Evolutionary conservation across 2,888 invertebrate species (phyloP).

Genomic region (Machimus rusticus): DNA sequence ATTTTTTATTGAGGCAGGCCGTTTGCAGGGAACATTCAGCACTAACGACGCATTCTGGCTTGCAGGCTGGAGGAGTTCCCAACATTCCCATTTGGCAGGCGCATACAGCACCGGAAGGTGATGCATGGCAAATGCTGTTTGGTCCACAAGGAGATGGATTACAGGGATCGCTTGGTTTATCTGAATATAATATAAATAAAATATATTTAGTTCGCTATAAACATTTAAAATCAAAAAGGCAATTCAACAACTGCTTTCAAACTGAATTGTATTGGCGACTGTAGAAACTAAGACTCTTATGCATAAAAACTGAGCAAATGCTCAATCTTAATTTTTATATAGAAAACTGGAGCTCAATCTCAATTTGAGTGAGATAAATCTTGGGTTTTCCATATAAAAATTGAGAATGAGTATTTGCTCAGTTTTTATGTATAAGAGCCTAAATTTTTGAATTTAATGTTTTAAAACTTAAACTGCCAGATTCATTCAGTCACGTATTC

Average conservation of each 20-base stretch:
- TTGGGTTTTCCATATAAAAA: too few species aligned
- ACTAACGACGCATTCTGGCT: conserved; percentile 81
- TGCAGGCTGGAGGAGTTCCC: conserved; percentile 77
- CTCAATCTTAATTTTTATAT: too few species aligned
- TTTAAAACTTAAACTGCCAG: too few species aligned
- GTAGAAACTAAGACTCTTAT: too few species aligned
- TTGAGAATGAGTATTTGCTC: too few species aligned
- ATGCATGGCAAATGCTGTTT: conserved; percentile 74
- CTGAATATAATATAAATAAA: not conserved
- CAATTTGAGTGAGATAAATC: too few species aligned
- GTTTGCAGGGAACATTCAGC: conserved; percentile 77
- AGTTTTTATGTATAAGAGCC: too few species aligned
- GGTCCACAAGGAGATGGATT: conserved; percentile 80
- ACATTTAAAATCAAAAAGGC: not conserved
- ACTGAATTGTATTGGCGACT: too few species aligned
- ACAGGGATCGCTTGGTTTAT: conserved; percentile 65
- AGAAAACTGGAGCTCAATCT: too few species aligned
- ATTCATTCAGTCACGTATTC: too few species aligned
- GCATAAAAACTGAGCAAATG: too few species aligned
- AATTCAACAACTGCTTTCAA: not conserved
- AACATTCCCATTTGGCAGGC: conserved; percentile 75
- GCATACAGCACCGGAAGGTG: conserved; percentile 73
- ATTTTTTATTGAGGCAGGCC: conserved; percentile 78
- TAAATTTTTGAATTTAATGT: too few species aligned
- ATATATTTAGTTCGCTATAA: not conserved